Base-by-base conservation (phyloP, 2,113 vertebrate genomes). In the Misgurnus mizolepis region DNA sequence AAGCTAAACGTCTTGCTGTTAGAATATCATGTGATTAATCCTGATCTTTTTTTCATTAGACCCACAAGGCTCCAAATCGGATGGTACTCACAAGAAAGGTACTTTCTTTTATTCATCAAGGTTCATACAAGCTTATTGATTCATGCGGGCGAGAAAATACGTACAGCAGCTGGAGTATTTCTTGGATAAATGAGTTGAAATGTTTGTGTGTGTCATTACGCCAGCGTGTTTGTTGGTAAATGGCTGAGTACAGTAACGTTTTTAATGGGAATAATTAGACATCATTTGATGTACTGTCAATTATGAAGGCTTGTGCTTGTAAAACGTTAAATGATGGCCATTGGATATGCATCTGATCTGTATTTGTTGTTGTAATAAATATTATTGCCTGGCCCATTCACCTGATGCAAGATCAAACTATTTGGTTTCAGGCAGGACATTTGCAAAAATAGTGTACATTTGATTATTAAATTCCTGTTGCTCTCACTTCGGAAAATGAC, bases 1-100 rank as follows among this genome's bases (percentile, higher is more conserved):
- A 90, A 78, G 43, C 60, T 89, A 67, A 79, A 4, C 82, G 83
- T 78, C 87, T 73, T 94, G 89, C 84, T 93, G 88, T 89, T 90
- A 92, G 90, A 90, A 86, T 89, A 86, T 91, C 85, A 88, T 92
- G 91, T 93, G 91, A 93, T 93, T 94, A 94, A 94, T 94, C 91
- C 89, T 93, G 83, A 93, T 93, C 91, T 93, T 93, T 91, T 93
- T 91, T 94, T 91, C 89, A 92, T 94, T 92, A 94, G 93, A 93
- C 91, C 91, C 93, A 91, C 92, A 94, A 90, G 92, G 92, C 91
- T 89, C 92, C 92, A 94, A 93, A 94, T 90, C 91, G 90, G 93
- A 94, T 88, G 92, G 91, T 91, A 91, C 92, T 91, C 92, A 92
- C 92, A 94, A 94, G 90, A 93, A 93, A 94, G 93, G 93, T 94